Conservation (phyloP, 2,888 invertebrate genomes). For the Neuroscelio doddi region DNA sequence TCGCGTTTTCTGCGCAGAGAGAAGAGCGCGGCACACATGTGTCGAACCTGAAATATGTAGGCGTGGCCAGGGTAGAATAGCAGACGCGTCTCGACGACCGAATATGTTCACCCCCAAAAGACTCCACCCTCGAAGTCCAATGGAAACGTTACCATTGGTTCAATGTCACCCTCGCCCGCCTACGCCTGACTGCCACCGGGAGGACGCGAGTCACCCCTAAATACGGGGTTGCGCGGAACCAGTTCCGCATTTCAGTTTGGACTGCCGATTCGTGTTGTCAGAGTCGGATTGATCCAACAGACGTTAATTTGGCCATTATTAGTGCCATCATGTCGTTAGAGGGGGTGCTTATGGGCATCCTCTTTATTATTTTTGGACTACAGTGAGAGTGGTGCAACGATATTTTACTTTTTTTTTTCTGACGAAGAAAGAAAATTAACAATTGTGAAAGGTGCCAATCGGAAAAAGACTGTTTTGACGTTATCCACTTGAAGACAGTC, state of each 20-base stretch:
- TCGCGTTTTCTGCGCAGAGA: conserved; percentile 45
- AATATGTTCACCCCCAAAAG: conserved; percentile 69
- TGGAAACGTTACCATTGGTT: conserved; percentile 63
- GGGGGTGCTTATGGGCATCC: conserved; percentile 11
- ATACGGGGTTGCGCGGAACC: conserved; percentile 65
- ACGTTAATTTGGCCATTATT: conserved; percentile 13
- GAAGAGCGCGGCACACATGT: conserved; percentile 64
- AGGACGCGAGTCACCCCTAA: conserved; percentile 64
- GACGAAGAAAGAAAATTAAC: conserved; percentile 8
- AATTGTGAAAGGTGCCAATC: conserved; percentile 31
- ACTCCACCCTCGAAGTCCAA: conserved; percentile 65
- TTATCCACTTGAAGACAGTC: conserved; percentile 1
- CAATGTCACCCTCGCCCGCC: conserved; percentile 66
- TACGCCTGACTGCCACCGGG: conserved; percentile 64
- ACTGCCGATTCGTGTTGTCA: conserved; percentile 55
- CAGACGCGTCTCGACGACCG: conserved; percentile 70
- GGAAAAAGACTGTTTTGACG: conserved; percentile 13
- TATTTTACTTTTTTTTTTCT: no score
- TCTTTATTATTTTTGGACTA: conserved; percentile 7
- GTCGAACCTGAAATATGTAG: conserved; percentile 72
- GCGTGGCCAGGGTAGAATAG: conserved; percentile 68
- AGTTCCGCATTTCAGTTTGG: conserved; percentile 67
- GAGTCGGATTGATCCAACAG: conserved; percentile 19
- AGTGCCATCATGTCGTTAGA: conserved; percentile 16
- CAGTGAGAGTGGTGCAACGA: conserved; percentile 33